A percentile compares a stretch with the other conserved stretches of the same genome.
phyloP scores from a whole-genome alignment of 2,113 vertebrate species.

The Pangasianodon hypophthalmus region DNA sequence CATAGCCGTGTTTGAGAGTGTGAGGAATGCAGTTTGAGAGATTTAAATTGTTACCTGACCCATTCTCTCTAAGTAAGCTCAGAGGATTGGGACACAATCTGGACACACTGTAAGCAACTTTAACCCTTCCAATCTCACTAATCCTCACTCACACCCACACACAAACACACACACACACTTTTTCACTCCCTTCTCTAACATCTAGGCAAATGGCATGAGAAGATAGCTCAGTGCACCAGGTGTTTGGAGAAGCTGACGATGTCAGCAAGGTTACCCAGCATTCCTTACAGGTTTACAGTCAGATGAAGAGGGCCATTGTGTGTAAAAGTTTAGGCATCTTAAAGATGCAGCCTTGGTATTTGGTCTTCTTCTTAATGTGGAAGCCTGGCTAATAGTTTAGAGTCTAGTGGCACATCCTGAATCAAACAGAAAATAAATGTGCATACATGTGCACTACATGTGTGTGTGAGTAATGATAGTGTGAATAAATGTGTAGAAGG shows the following conservation, averaged over 20 bases:
- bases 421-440: constrained; percentile 34
- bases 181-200: constrained; percentile 35
- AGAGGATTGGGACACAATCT: constrained; percentile 43
- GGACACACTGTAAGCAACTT: not conserved
- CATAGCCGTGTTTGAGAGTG: constrained; percentile 59
- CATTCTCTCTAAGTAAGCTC: constrained; percentile 45
- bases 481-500: not conserved
- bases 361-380: constrained; percentile 36
- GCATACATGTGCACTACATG: constrained; percentile 19
- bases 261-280: constrained; percentile 56
- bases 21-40: constrained; percentile 60
- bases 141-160: constrained; percentile 25
- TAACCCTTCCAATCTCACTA: constrained; percentile 32
- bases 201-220: constrained; percentile 21
- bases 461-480: constrained; percentile 2
- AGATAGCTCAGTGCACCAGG: constrained; percentile 58
- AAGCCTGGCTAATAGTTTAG: constrained; percentile 19
- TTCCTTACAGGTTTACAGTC: constrained; percentile 69
- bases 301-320: constrained; percentile 71
- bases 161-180: constrained; percentile 39
- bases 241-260: constrained; percentile 68
- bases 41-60: constrained; percentile 60
- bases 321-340: constrained; percentile 53
- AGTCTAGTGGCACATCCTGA: constrained; percentile 29
- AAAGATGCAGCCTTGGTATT: constrained; percentile 55